Evolutionary conservation across 2,797 vertebrate genomes (phyloP).

Genomic region (Salmo trutta): DNA sequence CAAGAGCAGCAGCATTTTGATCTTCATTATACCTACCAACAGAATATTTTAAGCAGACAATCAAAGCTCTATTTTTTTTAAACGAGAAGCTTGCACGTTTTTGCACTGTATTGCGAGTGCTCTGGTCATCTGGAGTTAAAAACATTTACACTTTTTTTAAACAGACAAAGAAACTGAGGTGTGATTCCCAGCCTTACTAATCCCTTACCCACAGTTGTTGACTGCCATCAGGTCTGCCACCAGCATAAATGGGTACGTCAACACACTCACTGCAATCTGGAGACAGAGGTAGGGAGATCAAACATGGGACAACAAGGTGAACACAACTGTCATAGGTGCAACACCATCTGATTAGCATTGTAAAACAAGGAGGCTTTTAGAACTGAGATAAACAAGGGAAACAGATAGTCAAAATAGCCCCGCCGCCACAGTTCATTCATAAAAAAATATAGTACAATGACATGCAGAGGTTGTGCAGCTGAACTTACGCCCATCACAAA

Average conservation of each 20-base stretch:
- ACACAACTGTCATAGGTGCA: not conserved
- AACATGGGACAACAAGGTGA: not conserved
- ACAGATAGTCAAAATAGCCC: not conserved
- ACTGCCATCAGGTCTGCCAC: conserved; percentile 87
- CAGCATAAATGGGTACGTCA: conserved; percentile 86
- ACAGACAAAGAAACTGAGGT: too few species aligned
- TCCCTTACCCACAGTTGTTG: conserved; percentile 87
- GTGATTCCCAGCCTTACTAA: not conserved
- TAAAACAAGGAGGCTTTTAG: not conserved
- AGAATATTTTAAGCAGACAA: too few species aligned
- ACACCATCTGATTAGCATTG: not conserved
- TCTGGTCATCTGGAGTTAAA: too few species aligned
- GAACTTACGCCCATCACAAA: conserved; percentile 85
- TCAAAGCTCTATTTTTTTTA: too few species aligned
- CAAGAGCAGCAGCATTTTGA: too few species aligned
- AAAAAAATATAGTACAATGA: not conserved
- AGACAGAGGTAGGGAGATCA: not conserved
- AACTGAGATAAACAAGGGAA: not conserved
- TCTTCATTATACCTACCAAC: too few species aligned
- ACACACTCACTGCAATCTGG: conserved; percentile 85
- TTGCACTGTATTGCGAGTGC: too few species aligned
- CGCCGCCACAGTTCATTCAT: not conserved
- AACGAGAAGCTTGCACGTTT: too few species aligned
- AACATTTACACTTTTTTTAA: too few species aligned
- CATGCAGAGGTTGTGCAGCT: not conserved